phyloP scores from a whole-genome alignment of 2,113 vertebrate genomes.

The Xiphias gladius region DNA sequence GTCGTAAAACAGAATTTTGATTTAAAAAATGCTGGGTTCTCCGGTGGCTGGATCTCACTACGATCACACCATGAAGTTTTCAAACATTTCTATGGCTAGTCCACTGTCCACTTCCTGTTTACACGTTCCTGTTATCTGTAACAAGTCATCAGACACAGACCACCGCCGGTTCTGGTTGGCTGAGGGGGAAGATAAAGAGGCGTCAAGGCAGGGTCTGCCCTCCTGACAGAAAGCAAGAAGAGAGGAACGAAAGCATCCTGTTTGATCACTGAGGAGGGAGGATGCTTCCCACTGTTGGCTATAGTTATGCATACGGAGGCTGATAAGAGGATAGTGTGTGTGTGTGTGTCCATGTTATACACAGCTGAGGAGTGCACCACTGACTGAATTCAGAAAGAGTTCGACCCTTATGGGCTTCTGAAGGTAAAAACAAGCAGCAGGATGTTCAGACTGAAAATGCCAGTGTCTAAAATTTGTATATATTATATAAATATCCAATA shows the following conservation, averaged over 20 bases:
- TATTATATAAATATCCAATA: not conserved
- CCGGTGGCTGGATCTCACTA: slow-evolving; percentile 2
- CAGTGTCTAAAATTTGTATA: not conserved
- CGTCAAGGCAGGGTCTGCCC: slow-evolving; percentile 39
- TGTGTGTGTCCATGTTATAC: slow-evolving; percentile 13
- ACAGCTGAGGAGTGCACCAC: not conserved
- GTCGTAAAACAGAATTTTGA: not conserved
- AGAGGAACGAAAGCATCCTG: slow-evolving; percentile 59
- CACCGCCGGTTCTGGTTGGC: slow-evolving; percentile 55
- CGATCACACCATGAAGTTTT: slow-evolving; percentile 35
- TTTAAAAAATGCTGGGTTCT: not conserved
- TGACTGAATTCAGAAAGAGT: slow-evolving; percentile 41
- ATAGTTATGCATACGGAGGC: slow-evolving; percentile 62
- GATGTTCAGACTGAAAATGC: slow-evolving; percentile 10
- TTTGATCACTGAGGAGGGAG: slow-evolving; percentile 67
- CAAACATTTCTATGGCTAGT: slow-evolving; percentile 17
- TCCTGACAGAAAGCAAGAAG: slow-evolving; percentile 56
- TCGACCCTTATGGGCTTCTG: slow-evolving; percentile 50
- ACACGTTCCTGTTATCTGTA: slow-evolving; percentile 69
- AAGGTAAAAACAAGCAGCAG: slow-evolving; percentile 13
- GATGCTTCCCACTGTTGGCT: slow-evolving; percentile 56
- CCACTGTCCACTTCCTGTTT: slow-evolving; percentile 66
- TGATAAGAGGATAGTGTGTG: slow-evolving; percentile 50
- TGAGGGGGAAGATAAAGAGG: slow-evolving; percentile 73
- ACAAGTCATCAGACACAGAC: slow-evolving; percentile 70